phyloP scores from a whole-genome alignment of 2,888 invertebrate genomes.

The Drosophila pullipes region DNA sequence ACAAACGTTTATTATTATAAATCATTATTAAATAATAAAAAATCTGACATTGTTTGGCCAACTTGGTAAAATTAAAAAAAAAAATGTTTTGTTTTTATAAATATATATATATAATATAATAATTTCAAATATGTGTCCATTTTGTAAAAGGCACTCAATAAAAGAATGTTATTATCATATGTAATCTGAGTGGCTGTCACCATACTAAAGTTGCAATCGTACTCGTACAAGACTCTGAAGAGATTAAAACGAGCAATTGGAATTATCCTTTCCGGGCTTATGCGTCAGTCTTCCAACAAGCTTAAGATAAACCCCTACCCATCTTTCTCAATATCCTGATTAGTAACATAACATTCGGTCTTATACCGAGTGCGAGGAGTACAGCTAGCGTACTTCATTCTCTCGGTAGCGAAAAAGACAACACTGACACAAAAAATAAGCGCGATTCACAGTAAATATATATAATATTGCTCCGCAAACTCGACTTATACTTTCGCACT shows the following conservation, averaged over 20 bases:
- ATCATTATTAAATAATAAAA: slow-evolving; percentile 3
- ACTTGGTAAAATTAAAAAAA: background rate
- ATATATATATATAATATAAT: too few species aligned
- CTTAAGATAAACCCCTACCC: background rate
- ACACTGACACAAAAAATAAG: too few species aligned
- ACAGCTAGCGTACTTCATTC: too few species aligned
- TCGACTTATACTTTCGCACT: too few species aligned
- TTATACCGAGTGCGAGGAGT: too few species aligned
- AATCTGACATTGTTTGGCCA: background rate
- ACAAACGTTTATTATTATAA: background rate
- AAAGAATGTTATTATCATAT: background rate
- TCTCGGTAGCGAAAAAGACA: background rate
- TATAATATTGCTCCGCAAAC: too few species aligned
- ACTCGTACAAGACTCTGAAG: too few species aligned
- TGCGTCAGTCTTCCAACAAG: background rate
- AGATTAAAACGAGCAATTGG: too few species aligned
- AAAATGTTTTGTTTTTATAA: background rate
- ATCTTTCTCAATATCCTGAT: background rate
- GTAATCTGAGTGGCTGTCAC: background rate
- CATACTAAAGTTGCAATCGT: too few species aligned
- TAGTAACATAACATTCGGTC: too few species aligned
- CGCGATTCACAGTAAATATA: background rate
- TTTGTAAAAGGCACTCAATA: background rate
- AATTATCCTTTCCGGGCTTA: too few species aligned
- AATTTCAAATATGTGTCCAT: background rate